Evolutionary conservation across 1,140 invertebrate species (phyloP).

Genomic region (Drosophila nikananu): DNA sequence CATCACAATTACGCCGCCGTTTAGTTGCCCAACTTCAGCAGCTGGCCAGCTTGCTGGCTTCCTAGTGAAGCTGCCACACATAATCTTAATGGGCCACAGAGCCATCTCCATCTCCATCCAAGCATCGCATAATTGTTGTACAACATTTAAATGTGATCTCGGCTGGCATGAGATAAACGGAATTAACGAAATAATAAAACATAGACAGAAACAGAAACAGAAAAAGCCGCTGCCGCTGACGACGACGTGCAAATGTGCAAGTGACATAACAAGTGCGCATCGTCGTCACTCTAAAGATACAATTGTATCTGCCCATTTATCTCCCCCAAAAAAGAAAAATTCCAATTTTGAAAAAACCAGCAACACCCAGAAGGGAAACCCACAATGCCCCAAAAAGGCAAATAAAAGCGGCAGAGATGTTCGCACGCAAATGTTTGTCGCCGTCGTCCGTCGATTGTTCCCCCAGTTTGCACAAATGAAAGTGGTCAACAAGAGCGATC

Average conservation of each 20-base stretch:
- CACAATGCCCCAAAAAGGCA: constrained; percentile 17
- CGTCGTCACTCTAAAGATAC: constrained; percentile 58
- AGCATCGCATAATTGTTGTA: constrained; percentile 64
- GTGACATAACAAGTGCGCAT: constrained; percentile 71
- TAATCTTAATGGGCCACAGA: constrained; percentile 50
- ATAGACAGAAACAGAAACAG: constrained; percentile 7
- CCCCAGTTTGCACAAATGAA: constrained; percentile 27
- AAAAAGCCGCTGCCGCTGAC: background rate
- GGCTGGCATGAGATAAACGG: constrained; percentile 40
- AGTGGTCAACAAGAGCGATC: constrained; percentile 52
- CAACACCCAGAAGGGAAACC: constrained; percentile 9
- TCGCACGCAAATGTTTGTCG: constrained; percentile 68
- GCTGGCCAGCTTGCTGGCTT: background rate
- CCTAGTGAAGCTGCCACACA: constrained; percentile 38
- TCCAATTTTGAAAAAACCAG: constrained; percentile 1
- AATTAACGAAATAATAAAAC: constrained; percentile 37
- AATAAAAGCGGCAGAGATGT: constrained; percentile 27
- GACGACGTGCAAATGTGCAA: constrained; percentile 70
- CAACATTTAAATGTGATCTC: constrained; percentile 75
- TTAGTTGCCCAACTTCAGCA: constrained; percentile 31
- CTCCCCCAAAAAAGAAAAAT: constrained; percentile 19
- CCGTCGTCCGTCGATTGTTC: constrained; percentile 42
- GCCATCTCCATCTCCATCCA: constrained; percentile 10
- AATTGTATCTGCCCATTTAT: constrained; percentile 79
- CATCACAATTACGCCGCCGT: constrained; percentile 25